These are phyloP conservation scores for Potamilus streckersoni DNA, from an alignment of 1,140 invertebrate species.

Conservation along the genomic window DNA sequence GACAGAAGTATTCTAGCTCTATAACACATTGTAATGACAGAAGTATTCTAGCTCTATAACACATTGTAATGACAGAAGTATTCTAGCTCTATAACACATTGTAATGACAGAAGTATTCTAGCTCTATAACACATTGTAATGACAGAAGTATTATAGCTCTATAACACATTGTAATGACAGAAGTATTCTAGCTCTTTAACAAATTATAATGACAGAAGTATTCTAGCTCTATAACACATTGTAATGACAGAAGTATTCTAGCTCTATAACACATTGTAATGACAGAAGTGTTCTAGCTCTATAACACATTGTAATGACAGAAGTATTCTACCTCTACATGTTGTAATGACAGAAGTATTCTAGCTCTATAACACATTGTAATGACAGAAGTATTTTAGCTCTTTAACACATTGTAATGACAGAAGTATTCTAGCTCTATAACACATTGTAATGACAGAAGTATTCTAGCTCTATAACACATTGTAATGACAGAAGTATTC, in stretches of 20 bases:
- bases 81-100: background rate
- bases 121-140: too few species aligned
- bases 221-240: background rate
- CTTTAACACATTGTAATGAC: too few species aligned
- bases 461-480: background rate
- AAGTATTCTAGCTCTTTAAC: background rate
- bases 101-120: background rate
- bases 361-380: background rate
- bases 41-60: background rate
- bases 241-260: background rate
- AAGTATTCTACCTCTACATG: background rate
- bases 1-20: background rate
- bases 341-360: background rate
- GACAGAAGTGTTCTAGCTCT: background rate
- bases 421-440: background rate
- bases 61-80: too few species aligned
- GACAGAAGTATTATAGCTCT: background rate
- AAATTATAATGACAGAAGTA: too few species aligned
- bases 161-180: too few species aligned
- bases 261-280: too few species aligned
- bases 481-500: background rate
- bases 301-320: too few species aligned
- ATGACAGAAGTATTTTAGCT: background rate
- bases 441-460: too few species aligned
- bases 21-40: too few species aligned